Base-by-base conservation (phyloP, 2,888 invertebrate species). In the Ormyrus nitidulus region DNA sequence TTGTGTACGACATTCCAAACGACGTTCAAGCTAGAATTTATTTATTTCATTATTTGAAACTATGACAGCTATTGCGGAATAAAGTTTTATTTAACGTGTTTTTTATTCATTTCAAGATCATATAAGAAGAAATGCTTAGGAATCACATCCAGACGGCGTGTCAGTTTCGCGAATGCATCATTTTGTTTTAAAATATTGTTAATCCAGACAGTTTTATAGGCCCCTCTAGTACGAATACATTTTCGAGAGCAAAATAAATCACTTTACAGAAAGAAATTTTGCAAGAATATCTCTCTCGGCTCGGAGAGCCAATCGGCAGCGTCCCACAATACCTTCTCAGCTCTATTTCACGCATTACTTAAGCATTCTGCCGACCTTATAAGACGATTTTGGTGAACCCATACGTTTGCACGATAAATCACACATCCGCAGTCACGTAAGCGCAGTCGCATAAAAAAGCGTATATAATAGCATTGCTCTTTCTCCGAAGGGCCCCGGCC, bases 401-500 rank as follows among this genome's bases (percentile, higher is more conserved):
- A 6, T 56, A 19, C 48, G 71, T 66, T 68, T 44, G 53, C 53
- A 53, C 59, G 70, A 76, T 76, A 80, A 80, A 76, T 80, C 80
- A 76, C 34, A 66, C 59, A 13, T 58, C 51, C n/a, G 46, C 44
- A 59, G 13, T 9, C 62, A 5, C 13, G 9, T 19, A 44, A 19
- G 19, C 54, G 68, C 66, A 61, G 46, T 58, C 72, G 70, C 79
- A 58, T 62, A 75, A 65, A 58, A 71, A 48, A 58, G 69, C 46
- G 62, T 11, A n/a, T 49, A 56, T 49, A 62, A 54, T 48, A 65
- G 51, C 65, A 66, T 19, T 19, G 62, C 44, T 74, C 59, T 59
- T 80, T 80, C 80, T 77, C 44, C 72, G 80, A 80, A 80, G 62
- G 19, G 19, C 19, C 19, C 19, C 19, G 19, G 19, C 58, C 58